Conservation (phyloP, 1,140 invertebrate genomes). For the Caenorhabditis inopinata region DNA sequence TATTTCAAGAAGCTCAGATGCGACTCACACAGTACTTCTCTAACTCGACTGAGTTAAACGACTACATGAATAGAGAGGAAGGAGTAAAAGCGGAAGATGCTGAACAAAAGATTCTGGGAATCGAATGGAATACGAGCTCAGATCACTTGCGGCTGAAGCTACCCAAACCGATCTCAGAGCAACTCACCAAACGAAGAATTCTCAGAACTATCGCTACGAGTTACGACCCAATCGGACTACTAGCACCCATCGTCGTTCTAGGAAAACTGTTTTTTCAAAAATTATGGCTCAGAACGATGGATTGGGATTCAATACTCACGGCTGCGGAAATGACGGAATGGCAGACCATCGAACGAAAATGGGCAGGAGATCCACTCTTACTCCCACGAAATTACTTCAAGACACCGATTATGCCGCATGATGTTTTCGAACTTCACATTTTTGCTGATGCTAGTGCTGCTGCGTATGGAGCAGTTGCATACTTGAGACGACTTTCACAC, state of each 20-base stretch:
- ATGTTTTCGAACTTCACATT: constrained; percentile 35
- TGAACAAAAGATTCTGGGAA: neutral
- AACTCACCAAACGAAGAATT: neutral
- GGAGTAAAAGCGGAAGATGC: neutral
- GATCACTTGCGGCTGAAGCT: neutral
- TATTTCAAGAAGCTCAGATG: too few relatives aligned
- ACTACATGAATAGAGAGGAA: too few relatives aligned
- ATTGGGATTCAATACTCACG: too few relatives aligned
- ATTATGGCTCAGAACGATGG: too few relatives aligned
- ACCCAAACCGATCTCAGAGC: neutral
- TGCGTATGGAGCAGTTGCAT: constrained; percentile 39
- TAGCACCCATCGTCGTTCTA: neutral
- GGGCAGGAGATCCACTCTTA: neutral
- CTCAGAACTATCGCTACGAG: neutral
- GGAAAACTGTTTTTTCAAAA: neutral
- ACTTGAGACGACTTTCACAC: too few relatives aligned
- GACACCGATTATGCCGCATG: neutral
- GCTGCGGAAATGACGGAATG: too few relatives aligned
- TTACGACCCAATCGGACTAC: neutral
- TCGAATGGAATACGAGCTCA: neutral
- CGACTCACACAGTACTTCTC: too few relatives aligned
- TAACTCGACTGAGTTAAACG: too few relatives aligned
- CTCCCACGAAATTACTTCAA: neutral
- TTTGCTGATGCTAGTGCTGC: constrained; percentile 44
- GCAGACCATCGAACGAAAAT: too few relatives aligned